Evolutionary conservation across 2,113 vertebrate genomes (phyloP).

Genomic region (Columbina picui): DNA sequence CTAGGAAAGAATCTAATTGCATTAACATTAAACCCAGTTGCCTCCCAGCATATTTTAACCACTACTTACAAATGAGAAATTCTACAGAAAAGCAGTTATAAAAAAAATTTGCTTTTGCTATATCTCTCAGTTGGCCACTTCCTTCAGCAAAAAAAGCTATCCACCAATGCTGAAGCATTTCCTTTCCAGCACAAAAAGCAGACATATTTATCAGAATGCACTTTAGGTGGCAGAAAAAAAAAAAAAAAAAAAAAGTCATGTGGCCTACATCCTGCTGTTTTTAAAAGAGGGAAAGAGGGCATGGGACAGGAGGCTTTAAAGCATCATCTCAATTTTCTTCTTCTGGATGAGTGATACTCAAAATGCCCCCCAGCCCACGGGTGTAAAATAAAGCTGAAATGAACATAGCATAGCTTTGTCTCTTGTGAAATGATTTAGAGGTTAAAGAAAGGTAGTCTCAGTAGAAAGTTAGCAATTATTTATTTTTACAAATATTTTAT

Average conservation of each 20-base stretch:
- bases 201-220: conserved; percentile 32
- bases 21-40: neutral
- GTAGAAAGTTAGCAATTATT: neutral
- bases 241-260: neutral
- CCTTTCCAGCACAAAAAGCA: neutral
- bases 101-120: neutral
- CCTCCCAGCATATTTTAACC: neutral
- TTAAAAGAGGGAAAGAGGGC: neutral
- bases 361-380: neutral
- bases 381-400: neutral
- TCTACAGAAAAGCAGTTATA: neutral
- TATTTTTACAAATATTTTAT: neutral
- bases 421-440: neutral
- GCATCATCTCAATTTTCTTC: conserved; percentile 12
- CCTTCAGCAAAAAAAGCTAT: neutral
- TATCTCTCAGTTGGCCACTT: neutral
- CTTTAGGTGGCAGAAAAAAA: neutral
- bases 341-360: conserved; percentile 8
- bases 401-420: neutral
- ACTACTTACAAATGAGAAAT: neutral
- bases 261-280: conserved; percentile 29
- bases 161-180: too few relatives aligned
- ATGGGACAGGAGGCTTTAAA: conserved; percentile 14
- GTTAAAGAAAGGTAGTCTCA: neutral
- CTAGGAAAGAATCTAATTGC: neutral